A percentile compares a stretch with the other conserved stretches of the same genome.
Evolutionary conservation across 2,888 invertebrate genomes (phyloP).

Genomic region (Crossocerus cetratus): DNA sequence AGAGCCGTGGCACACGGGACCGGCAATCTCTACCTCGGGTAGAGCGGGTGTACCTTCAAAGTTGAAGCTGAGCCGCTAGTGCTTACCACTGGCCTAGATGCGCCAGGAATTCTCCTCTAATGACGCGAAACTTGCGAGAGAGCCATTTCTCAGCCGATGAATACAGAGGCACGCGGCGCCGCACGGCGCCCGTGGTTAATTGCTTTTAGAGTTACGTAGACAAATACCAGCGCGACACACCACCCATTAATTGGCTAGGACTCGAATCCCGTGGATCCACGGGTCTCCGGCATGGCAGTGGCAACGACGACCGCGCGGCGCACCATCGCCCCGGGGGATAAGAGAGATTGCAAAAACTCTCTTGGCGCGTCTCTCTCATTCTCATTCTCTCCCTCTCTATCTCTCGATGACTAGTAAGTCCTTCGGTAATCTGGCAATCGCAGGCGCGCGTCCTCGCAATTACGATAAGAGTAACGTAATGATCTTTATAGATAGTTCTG

Average conservation of each 20-base stretch:
- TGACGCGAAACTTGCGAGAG: not conserved
- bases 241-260: conserved; percentile 17
- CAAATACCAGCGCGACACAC: not conserved
- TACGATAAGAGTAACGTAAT: conserved; percentile 39
- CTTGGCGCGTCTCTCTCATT: conserved; percentile 23
- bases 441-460: conserved; percentile 43
- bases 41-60: not conserved
- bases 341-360: conserved; percentile 6
- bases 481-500: conserved; percentile 62
- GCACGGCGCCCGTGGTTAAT: not conserved
- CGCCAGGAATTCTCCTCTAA: not conserved
- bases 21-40: conserved; percentile 21
- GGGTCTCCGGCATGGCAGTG: not conserved
- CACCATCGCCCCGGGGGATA: not conserved
- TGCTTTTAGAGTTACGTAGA: not conserved
- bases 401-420: conserved; percentile 30
- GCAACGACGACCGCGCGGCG: too few species aligned
- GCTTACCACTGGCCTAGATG: not conserved
- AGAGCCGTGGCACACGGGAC: conserved; percentile 30
- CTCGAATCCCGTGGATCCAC: conserved; percentile 26
- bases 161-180: too few species aligned
- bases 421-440: conserved; percentile 28
- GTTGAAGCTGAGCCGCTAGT: not conserved
- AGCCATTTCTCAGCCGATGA: not conserved
- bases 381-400: conserved; percentile 24